Evolutionary conservation across 2,113 vertebrate species (phyloP).

Genomic region (Scartelaos histophorus): DNA sequence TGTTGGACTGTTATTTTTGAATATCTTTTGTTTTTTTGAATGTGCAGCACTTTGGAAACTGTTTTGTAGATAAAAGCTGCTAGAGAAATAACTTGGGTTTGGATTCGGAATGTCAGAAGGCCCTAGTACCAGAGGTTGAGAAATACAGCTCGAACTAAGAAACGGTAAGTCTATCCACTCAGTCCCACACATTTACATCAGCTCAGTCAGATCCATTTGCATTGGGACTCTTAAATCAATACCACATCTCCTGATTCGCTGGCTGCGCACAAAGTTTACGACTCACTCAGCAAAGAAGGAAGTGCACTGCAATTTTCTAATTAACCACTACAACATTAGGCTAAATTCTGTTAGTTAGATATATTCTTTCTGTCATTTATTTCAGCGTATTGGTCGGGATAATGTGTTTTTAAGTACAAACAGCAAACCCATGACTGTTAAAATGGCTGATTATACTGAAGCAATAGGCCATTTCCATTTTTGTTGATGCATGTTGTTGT

Average conservation of each 20-base stretch:
- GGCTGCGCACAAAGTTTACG: neutral
- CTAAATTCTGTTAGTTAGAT: neutral
- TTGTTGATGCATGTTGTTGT: no score
- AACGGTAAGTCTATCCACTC: neutral
- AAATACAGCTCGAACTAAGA: no score
- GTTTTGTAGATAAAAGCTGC: no score
- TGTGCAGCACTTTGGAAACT: no score
- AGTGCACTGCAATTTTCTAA: neutral
- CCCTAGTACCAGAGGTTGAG: no score
- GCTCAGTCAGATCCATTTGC: conserved; percentile 5
- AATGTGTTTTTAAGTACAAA: neutral
- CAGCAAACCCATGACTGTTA: neutral
- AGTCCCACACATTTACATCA: neutral
- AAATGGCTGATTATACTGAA: no score
- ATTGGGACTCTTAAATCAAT: conserved; percentile 18
- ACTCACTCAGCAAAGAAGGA: neutral
- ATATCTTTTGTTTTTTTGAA: no score
- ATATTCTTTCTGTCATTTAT: neutral
- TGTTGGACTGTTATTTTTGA: no score
- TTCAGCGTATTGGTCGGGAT: no score
- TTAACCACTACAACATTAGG: neutral
- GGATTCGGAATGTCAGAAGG: no score
- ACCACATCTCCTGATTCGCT: conserved; percentile 7
- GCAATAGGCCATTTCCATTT: no score
- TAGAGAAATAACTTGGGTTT: no score